Percentiles rank a stretch among this genome's conserved stretches.
Conservation (phyloP, 2,797 vertebrate genomes). For the Epinephelus awoara region DNA sequence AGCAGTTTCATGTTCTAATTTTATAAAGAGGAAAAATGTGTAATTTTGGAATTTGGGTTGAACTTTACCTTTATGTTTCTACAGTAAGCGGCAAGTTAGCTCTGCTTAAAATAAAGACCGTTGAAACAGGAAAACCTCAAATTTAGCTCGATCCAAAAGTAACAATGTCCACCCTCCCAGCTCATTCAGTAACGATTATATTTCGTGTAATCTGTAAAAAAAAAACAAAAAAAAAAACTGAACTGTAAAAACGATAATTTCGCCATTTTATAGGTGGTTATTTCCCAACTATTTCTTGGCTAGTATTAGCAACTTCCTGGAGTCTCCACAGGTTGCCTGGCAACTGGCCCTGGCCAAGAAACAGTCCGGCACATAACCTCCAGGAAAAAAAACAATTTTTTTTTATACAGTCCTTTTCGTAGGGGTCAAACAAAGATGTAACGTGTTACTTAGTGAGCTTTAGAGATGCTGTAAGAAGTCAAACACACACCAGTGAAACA, state of each 20-base stretch:
- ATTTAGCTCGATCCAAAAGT: background rate
- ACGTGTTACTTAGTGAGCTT: background rate
- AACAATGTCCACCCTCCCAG: background rate
- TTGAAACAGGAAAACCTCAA: background rate
- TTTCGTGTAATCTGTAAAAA: background rate
- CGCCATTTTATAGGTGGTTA: background rate
- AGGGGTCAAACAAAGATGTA: background rate
- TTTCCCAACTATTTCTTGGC: constrained; percentile 18
- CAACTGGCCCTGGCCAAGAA: background rate
- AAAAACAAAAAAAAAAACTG: background rate
- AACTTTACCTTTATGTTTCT: no score
- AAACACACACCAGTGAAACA: background rate
- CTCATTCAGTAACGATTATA: background rate
- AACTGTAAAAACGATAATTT: background rate
- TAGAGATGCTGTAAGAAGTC: background rate
- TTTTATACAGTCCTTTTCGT: background rate
- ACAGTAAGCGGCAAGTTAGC: background rate
- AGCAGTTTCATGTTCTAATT: no score
- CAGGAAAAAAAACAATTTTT: background rate
- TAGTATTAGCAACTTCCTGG: background rate
- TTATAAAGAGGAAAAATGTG: no score
- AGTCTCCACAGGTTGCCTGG: background rate
- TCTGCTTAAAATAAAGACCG: background rate
- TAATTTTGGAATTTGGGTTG: no score
- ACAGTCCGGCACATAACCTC: background rate